These are phyloP conservation scores for Holocentrus rufus DNA, from an alignment of 2,797 vertebrate genomes.

Conservation along the genomic window DNA sequence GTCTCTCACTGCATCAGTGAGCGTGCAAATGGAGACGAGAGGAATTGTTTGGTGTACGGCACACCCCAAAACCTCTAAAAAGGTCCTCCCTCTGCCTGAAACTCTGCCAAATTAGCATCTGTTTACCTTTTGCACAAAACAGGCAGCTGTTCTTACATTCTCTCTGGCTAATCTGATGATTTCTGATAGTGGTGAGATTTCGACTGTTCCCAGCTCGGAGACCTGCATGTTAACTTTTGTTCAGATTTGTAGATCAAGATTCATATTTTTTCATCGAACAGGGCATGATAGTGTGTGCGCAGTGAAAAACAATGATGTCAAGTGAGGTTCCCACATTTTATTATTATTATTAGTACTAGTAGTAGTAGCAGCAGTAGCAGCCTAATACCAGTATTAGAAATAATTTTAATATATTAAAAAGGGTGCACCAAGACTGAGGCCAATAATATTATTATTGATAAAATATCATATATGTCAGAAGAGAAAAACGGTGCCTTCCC, in stretches of 20 bases:
- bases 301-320: no score
- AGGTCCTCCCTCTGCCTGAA: slow-evolving; percentile 9
- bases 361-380: background rate
- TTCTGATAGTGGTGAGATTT: no score
- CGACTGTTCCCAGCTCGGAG: background rate
- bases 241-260: background rate
- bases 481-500: background rate
- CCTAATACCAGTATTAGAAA: background rate
- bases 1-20: background rate
- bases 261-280: background rate
- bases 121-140: background rate
- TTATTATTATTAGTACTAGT: background rate
- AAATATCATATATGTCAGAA: background rate
- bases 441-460: no score
- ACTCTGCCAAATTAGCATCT: background rate
- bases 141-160: background rate
- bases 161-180: background rate
- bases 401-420: background rate
- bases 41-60: background rate
- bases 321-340: no score
- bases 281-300: background rate
- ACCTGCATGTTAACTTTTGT: background rate
- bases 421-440: background rate
- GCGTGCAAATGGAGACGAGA: slow-evolving; percentile 23
- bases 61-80: background rate